These are phyloP conservation scores for Nipponacmea schrenckii DNA, from an alignment of 2,888 invertebrate genomes.

Conservation along the genomic window DNA sequence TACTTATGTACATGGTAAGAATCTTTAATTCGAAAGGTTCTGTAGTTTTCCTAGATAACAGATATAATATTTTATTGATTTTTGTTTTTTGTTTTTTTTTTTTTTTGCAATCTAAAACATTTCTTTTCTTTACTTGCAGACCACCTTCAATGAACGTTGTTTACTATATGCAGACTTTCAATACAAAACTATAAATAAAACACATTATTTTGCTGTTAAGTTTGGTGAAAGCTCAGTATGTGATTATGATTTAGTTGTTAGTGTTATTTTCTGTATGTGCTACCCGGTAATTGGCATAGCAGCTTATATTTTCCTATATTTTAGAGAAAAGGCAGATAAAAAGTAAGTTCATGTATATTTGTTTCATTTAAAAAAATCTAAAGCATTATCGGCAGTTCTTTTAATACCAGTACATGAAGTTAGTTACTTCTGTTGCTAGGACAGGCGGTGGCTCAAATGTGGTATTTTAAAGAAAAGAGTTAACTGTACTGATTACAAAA, in stretches of 20 bases:
- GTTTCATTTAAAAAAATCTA: no score
- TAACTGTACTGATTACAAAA: no score
- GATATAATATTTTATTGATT: no score
- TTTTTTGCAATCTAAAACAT: neutral
- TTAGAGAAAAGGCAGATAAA: conserved; percentile 21
- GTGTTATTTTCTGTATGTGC: conserved; percentile 32
- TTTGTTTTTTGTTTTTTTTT: no score
- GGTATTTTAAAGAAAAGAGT: no score
- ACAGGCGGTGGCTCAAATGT: no score
- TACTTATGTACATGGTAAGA: no score
- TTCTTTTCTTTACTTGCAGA: conserved; percentile 16
- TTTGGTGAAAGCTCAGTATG: conserved; percentile 33
- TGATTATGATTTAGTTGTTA: conserved; percentile 31
- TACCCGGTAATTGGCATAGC: conserved; percentile 24
- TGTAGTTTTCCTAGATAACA: no score
- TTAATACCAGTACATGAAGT: no score
- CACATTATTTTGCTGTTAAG: conserved; percentile 21
- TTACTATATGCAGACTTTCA: conserved; percentile 32
- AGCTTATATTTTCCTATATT: conserved; percentile 27
- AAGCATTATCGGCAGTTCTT: no score
- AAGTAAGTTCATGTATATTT: neutral
- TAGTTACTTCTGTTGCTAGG: no score
- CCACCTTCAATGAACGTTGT: conserved; percentile 26
- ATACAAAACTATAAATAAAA: conserved; percentile 14
- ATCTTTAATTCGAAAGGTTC: no score